A percentile compares a stretch with the other conserved stretches of the same genome.
Conservation (phyloP, 2,113 vertebrate genomes). For the Anhinga rufa region DNA sequence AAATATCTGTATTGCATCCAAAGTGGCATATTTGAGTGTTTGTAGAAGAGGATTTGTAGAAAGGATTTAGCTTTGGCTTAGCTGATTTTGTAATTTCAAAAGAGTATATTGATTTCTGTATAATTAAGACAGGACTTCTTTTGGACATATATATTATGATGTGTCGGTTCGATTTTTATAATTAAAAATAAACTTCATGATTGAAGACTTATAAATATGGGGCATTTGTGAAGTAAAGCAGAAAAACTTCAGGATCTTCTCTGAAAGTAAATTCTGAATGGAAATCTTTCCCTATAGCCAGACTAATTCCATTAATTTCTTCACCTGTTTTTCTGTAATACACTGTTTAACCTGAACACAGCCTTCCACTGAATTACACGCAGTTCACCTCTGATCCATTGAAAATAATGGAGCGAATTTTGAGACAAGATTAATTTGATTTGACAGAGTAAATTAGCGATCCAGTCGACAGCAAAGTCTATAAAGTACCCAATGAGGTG, state of each 20-base stretch:
- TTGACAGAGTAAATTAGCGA: conserved; percentile 20
- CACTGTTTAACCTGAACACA: background rate
- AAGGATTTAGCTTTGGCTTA: background rate
- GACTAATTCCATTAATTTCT: background rate
- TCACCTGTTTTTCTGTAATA: background rate
- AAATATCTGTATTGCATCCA: background rate
- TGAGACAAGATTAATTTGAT: conserved; percentile 14
- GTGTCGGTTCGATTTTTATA: background rate
- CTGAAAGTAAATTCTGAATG: background rate
- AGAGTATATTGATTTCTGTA: background rate
- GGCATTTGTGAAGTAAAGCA: background rate
- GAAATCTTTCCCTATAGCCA: background rate
- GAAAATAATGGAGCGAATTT: background rate
- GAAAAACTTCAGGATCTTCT: background rate
- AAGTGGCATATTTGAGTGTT: background rate
- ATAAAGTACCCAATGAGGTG: background rate
- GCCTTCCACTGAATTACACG: background rate
- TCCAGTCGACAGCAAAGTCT: background rate
- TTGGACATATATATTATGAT: background rate
- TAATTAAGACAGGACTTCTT: background rate
- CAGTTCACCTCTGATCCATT: background rate
- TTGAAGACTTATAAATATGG: background rate
- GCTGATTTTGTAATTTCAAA: background rate
- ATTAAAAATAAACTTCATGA: background rate
- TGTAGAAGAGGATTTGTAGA: conserved; percentile 5